These are phyloP conservation scores for Spinibarbus caldwelli DNA, from an alignment of 2,797 vertebrate species.

Conservation along the genomic window DNA sequence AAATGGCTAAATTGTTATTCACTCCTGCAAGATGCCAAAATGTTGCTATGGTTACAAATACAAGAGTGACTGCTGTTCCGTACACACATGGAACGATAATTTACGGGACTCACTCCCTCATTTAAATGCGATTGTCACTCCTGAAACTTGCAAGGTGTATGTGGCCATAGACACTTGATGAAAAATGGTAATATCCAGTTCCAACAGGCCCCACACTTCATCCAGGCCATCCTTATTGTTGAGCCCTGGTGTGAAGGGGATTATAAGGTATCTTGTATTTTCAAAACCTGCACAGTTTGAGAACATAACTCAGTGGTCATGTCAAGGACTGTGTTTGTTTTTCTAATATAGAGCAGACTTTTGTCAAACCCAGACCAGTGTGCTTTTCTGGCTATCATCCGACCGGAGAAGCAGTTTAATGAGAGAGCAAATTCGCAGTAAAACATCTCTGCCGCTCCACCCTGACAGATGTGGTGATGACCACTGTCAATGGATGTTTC, in stretches of 20 bases:
- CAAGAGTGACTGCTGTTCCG: too few relatives aligned
- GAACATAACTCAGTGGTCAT: neutral
- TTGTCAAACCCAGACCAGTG: neutral
- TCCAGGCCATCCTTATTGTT: neutral
- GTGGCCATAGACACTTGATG: neutral
- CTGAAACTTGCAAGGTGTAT: too few relatives aligned
- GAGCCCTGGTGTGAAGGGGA: neutral
- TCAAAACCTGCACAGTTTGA: neutral
- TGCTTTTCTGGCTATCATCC: conserved; percentile 3
- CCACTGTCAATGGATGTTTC: conserved; percentile 21
- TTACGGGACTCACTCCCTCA: too few relatives aligned
- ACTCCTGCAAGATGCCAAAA: too few relatives aligned
- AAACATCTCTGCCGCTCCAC: neutral
- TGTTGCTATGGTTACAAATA: too few relatives aligned
- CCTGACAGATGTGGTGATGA: conserved; percentile 24
- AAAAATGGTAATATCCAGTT: neutral
- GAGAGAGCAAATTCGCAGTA: conserved; percentile 9
- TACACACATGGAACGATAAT: too few relatives aligned
- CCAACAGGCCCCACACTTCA: neutral
- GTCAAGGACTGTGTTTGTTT: neutral
- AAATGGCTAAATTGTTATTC: too few relatives aligned
- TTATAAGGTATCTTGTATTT: neutral
- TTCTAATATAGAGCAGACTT: neutral
- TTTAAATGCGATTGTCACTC: too few relatives aligned
- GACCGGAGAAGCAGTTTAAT: conserved; percentile 9